Evolutionary conservation across 2,797 vertebrate genomes (phyloP), one percentile per base, ranked within the genome.

Genomic region (Falco berigora): DNA sequence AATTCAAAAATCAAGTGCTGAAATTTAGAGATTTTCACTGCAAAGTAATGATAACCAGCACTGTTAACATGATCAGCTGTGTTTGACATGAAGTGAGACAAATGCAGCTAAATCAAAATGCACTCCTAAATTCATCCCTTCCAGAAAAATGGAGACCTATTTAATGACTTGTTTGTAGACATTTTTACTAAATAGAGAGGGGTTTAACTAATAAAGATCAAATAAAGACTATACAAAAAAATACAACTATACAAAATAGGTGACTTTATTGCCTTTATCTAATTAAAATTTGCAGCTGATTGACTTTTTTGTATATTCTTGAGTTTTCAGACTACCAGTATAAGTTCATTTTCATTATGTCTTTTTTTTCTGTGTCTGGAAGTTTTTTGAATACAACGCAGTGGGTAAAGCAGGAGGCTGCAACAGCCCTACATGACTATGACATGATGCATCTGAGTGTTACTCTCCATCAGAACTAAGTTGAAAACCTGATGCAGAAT

Each of bases 321-420:
- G 38, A 78, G 7, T 87, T 89, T 94, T 85, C 34, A 76, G 25
- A 20, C 42, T 69, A 42, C 34, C 5, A 14, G 14, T 40, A n/a
- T 44, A 42, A 58, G 68, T 84, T 44, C 0, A 16, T 90, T 94
- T 88, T 67, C 8, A 12, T 73, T 4, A 3, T n/a, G 2, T 38
- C 4, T 2, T 61, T 50, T 88, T 91, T 80, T 36, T 44, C 18
- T 44, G 1, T 63, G 12, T 58, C 42, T 2, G 4, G 19, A 72
- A 19, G 1, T 17, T 42, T 80, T 94, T 88, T 50, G 36, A 4
- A 20, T 86, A n/a, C 25, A 74, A n/a, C 0, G 0, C 27, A 30
- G 9, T 40, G 30, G 24, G 42, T 74, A 61, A 86, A 88, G 44
- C 63, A 76, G 44, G 23, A 76, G 44, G 27, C 62, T 94, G 47